Evolutionary conservation across 1,140 invertebrate genomes (phyloP).

Genomic region (Drosophila subobscura): DNA sequence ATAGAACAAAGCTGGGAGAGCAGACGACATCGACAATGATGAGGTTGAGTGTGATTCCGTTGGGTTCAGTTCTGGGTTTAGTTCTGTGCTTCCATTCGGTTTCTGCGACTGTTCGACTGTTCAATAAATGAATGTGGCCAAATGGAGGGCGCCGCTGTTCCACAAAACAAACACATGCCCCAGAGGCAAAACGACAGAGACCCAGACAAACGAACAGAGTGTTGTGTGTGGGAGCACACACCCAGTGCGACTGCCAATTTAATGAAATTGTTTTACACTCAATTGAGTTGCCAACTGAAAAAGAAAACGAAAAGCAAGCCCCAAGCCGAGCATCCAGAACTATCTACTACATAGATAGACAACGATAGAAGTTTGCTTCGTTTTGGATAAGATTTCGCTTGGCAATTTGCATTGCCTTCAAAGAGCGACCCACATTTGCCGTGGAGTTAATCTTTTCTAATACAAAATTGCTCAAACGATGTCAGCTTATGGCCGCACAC

Average conservation of each 20-base stretch:
- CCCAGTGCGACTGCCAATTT: slow-evolving; percentile 42
- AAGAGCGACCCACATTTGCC: slow-evolving; percentile 36
- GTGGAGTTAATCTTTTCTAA: slow-evolving; percentile 61
- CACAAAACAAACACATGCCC: slow-evolving; percentile 21
- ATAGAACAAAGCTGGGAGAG: slow-evolving; percentile 58
- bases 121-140: slow-evolving; percentile 61
- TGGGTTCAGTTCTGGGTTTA: slow-evolving; percentile 15
- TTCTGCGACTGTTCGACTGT: slow-evolving; percentile 13
- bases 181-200: slow-evolving; percentile 8
- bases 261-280: slow-evolving; percentile 83
- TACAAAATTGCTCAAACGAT: slow-evolving; percentile 48
- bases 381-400: slow-evolving; percentile 23
- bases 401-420: slow-evolving; percentile 54
- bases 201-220: slow-evolving; percentile 25
- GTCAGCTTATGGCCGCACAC: slow-evolving; percentile 13
- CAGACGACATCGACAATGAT: slow-evolving; percentile 50
- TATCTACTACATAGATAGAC: slow-evolving; percentile 18
- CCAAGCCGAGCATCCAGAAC: slow-evolving; percentile 28
- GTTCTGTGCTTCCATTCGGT: too few species aligned
- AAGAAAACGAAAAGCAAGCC: slow-evolving; percentile 51
- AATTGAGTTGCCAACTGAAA: slow-evolving; percentile 79
- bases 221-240: neutral
- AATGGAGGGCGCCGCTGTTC: slow-evolving; percentile 14
- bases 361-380: slow-evolving; percentile 38
- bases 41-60: slow-evolving; percentile 24